Evolutionary conservation across 2,888 invertebrate species (phyloP).

Genomic region (Rhyacophila evoluta): DNA sequence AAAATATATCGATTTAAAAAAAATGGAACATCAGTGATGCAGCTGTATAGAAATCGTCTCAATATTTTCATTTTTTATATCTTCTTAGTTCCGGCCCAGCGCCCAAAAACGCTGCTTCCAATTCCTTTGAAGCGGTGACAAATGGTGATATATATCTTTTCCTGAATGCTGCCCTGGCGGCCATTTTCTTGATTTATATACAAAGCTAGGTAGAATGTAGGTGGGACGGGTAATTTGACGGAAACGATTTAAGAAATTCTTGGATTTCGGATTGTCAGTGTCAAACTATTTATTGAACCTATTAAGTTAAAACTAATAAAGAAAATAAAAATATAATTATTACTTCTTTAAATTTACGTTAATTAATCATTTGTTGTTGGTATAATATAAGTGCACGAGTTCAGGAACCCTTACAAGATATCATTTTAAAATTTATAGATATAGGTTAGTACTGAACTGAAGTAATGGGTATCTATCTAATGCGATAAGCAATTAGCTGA

Average conservation of each 20-base stretch:
- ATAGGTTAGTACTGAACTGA: too few relatives aligned
- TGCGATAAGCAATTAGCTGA: too few relatives aligned
- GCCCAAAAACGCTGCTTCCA: background rate
- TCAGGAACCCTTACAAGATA: too few relatives aligned
- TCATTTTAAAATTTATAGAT: too few relatives aligned
- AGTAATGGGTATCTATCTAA: too few relatives aligned
- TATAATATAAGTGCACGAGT: too few relatives aligned
- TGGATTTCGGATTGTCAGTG: background rate
- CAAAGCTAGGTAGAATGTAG: background rate
- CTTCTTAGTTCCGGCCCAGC: background rate
- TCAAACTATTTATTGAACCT: conserved; percentile 5
- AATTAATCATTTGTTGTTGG: too few relatives aligned
- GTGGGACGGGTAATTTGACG: background rate
- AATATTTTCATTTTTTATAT: background rate
- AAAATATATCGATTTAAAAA: too few relatives aligned
- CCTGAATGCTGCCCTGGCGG: conserved; percentile 8
- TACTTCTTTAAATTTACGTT: too few relatives aligned
- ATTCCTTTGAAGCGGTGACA: conserved; percentile 3
- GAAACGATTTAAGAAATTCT: background rate
- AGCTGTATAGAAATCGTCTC: background rate
- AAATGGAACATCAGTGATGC: background rate
- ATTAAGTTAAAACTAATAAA: too few relatives aligned
- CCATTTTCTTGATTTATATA: conserved; percentile 10
- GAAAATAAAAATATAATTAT: too few relatives aligned
- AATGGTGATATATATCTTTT: conserved; percentile 15